These are phyloP conservation scores for Notarius lentiginosus DNA, from an alignment of 2,113 vertebrate species.

Conservation along the genomic window DNA sequence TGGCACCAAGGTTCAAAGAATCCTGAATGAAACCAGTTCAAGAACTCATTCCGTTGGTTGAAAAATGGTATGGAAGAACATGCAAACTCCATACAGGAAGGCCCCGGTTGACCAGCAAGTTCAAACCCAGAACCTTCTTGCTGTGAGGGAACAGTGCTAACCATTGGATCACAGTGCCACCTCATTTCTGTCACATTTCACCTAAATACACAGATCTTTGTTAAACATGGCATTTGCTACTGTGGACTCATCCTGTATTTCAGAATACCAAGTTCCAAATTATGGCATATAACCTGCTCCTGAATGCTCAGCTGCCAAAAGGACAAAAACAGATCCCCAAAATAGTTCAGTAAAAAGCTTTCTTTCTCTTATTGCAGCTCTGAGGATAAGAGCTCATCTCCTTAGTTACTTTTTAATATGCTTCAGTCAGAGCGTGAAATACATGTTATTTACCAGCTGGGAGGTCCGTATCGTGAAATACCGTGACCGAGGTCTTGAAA, in stretches of 20 bases:
- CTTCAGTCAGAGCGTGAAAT: not conserved
- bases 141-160: no score
- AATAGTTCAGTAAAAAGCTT: constrained; percentile 25
- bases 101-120: no score
- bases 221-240: not conserved
- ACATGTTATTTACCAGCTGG: no score
- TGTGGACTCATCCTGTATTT: not conserved
- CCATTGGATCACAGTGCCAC: not conserved
- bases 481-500: no score
- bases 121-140: no score
- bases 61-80: no score
- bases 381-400: not conserved
- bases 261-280: not conserved
- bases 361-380: constrained; percentile 29
- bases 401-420: not conserved
- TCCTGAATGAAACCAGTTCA: no score
- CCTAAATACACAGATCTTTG: not conserved
- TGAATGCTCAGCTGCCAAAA: not conserved
- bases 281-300: not conserved
- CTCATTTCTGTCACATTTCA: constrained; percentile 17
- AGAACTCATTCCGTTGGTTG: no score
- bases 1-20: no score
- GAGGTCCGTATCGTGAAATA: no score
- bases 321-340: not conserved
- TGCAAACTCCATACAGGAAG: no score